Evolutionary conservation across 2,888 invertebrate species (phyloP).

Genomic region (Lithosia quadra): DNA sequence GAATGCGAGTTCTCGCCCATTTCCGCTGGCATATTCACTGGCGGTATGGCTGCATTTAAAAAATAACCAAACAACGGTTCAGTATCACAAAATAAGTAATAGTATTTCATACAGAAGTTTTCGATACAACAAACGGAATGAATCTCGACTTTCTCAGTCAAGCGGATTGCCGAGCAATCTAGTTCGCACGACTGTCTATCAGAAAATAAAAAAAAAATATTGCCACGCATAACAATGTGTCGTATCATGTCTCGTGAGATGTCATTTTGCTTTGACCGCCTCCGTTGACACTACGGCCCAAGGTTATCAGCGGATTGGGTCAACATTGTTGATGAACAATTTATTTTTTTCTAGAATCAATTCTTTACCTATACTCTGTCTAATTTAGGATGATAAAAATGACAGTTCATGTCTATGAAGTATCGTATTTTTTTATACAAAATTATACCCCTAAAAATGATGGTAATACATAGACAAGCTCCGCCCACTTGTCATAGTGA

Average conservation of each 20-base stretch:
- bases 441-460: too few species aligned
- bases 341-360: not conserved
- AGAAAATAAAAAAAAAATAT: not conserved
- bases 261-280: not conserved
- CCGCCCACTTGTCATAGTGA: too few species aligned
- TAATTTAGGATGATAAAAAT: too few species aligned
- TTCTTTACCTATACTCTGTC: not conserved
- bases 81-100: not conserved
- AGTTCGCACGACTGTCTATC: not conserved
- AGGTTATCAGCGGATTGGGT: not conserved
- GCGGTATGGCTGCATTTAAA: slow-evolving; percentile 26
- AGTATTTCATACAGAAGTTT: not conserved
- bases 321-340: not conserved
- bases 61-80: not conserved
- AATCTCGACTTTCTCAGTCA: not conserved
- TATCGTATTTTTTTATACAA: too few species aligned
- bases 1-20: slow-evolving; percentile 27
- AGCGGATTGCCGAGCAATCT: not conserved
- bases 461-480: too few species aligned
- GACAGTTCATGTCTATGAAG: too few species aligned
- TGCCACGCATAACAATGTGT: not conserved
- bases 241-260: not conserved
- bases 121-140: not conserved
- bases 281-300: not conserved
- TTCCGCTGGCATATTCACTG: slow-evolving; percentile 24